phyloP scores from a whole-genome alignment of 2,113 vertebrate species.

The Phaethon lepturus region DNA sequence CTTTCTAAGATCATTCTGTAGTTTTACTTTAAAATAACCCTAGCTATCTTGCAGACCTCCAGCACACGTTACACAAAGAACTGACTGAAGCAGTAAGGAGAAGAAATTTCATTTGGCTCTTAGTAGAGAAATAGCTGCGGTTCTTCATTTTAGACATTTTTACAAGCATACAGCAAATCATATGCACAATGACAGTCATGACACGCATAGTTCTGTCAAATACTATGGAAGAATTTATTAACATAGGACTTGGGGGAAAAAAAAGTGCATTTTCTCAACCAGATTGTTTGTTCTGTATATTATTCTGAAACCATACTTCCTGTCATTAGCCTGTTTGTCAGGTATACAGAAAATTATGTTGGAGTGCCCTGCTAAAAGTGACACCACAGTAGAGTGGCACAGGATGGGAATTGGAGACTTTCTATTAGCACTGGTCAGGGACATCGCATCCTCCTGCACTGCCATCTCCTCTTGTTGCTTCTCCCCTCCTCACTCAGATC shows the following conservation, averaged over 20 bases:
- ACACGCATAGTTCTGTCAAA: background rate
- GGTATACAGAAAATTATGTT: background rate
- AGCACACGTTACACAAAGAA: rapidly evolving
- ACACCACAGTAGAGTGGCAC: background rate
- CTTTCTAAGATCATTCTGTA: background rate
- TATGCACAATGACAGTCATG: background rate
- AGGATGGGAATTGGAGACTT: background rate
- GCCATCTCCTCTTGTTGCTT: background rate
- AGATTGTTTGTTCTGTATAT: background rate
- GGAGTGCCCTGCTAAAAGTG: background rate
- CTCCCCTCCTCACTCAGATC: background rate
- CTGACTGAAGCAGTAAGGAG: background rate
- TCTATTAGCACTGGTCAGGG: background rate
- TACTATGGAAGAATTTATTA: background rate
- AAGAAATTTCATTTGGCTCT: background rate
- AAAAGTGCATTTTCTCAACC: background rate
- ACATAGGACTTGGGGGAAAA: background rate
- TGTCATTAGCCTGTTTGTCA: background rate
- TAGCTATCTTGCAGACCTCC: background rate
- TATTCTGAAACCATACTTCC: background rate
- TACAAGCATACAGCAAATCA: background rate
- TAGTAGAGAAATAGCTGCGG: background rate
- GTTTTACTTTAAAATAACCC: background rate
- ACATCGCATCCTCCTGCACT: background rate
- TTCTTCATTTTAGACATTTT: background rate